Conservation (phyloP, 2,888 invertebrate genomes). For the Apodemia zela region DNA sequence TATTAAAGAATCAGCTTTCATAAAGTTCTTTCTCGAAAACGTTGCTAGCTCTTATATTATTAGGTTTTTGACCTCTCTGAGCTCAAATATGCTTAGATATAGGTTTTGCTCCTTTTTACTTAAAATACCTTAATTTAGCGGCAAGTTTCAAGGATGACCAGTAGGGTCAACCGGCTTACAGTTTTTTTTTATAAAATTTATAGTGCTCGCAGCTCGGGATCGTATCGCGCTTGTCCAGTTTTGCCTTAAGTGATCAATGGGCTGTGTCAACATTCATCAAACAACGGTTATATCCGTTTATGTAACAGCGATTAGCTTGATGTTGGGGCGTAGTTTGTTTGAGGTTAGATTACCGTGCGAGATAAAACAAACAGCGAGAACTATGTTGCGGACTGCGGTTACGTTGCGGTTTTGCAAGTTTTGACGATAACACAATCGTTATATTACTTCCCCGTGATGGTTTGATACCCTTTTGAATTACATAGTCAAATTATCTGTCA, state of each 20-base stretch:
- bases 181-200: too few species aligned
- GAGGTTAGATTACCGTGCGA: conserved; percentile 1
- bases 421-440: neutral
- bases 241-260: neutral
- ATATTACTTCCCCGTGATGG: neutral
- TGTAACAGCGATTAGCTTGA: neutral
- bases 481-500: too few species aligned
- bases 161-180: too few species aligned
- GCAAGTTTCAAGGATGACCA: too few species aligned
- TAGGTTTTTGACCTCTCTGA: too few species aligned
- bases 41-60: too few species aligned
- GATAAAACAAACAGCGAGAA: conserved; percentile 3
- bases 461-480: neutral
- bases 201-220: too few species aligned
- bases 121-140: too few species aligned
- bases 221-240: neutral
- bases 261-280: neutral
- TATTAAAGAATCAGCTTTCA: too few species aligned
- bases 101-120: too few species aligned
- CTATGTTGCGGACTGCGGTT: neutral
- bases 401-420: neutral
- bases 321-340: conserved; percentile 2
- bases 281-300: neutral
- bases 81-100: too few species aligned
- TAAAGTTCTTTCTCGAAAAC: too few species aligned